Conservation (phyloP, 2,113 vertebrate species). For the Sylvia atricapilla region DNA sequence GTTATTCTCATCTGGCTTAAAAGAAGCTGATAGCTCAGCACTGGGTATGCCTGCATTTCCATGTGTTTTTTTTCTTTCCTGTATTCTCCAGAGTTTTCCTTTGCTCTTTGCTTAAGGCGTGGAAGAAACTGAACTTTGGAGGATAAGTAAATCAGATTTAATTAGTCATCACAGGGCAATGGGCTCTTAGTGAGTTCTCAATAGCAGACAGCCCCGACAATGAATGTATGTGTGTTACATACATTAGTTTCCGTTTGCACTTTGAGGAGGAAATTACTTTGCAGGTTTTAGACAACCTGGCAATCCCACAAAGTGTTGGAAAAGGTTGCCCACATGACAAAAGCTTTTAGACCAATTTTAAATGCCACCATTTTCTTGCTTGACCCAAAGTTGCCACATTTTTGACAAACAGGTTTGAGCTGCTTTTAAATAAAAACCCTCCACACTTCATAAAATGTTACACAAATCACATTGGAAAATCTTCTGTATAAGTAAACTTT, state of each 20-base stretch:
- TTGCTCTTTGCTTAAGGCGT: slow-evolving; percentile 17
- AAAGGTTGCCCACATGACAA: background rate
- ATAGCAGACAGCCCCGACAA: background rate
- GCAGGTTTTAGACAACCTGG: background rate
- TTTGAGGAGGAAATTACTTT: slow-evolving; percentile 8
- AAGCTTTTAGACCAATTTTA: background rate
- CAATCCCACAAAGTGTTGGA: background rate
- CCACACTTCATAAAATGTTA: background rate
- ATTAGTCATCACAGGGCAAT: slow-evolving; percentile 13
- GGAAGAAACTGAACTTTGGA: slow-evolving; percentile 30
- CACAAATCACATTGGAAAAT: background rate
- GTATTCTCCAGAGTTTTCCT: background rate
- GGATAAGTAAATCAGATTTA: slow-evolving; percentile 21
- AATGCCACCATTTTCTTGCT: background rate
- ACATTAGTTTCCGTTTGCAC: background rate
- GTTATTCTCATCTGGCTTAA: background rate
- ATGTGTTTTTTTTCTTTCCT: background rate
- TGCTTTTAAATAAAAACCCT: background rate
- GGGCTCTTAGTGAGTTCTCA: background rate
- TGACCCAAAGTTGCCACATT: background rate
- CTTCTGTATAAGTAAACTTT: background rate
- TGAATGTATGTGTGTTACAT: background rate
- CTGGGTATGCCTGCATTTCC: background rate
- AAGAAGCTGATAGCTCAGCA: background rate
- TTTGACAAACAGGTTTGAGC: background rate